Conservation (phyloP, 2,888 invertebrate species). For the Sinotaia quadrata region DNA sequence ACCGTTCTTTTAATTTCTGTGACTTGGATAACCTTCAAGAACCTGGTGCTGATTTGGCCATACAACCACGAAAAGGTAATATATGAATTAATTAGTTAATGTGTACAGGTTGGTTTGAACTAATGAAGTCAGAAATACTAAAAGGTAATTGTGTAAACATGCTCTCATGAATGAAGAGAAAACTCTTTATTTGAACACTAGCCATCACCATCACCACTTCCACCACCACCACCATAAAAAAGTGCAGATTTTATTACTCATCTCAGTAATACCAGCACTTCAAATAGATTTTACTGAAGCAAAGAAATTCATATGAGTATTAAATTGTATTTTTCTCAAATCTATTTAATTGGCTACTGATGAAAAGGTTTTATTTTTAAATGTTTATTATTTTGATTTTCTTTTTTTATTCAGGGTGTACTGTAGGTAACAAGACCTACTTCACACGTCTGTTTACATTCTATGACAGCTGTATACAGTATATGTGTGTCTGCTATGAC, state of each 20-base stretch:
- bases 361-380: neutral
- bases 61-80: neutral
- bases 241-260: no score
- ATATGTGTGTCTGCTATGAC: conserved; percentile 43
- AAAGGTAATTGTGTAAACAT: no score
- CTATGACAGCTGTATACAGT: conserved; percentile 39
- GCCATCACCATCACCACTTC: no score
- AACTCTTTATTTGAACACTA: no score
- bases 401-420: conserved; percentile 45
- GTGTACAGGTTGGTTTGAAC: no score
- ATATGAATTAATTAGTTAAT: no score
- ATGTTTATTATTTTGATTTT: neutral
- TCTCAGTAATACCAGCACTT: no score
- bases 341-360: neutral
- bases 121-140: no score
- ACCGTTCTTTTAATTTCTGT: conserved; percentile 44
- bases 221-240: no score
- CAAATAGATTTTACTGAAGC: conserved; percentile 17
- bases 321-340: neutral
- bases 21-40: conserved; percentile 1
- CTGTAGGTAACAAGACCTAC: conserved; percentile 45
- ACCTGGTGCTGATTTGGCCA: neutral
- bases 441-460: conserved; percentile 47
- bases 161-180: no score
- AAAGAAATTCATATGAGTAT: conserved; percentile 21